These are phyloP conservation scores for Hypsibius dujardini DNA, from an alignment of 1,140 invertebrate species.

Conservation along the genomic window DNA sequence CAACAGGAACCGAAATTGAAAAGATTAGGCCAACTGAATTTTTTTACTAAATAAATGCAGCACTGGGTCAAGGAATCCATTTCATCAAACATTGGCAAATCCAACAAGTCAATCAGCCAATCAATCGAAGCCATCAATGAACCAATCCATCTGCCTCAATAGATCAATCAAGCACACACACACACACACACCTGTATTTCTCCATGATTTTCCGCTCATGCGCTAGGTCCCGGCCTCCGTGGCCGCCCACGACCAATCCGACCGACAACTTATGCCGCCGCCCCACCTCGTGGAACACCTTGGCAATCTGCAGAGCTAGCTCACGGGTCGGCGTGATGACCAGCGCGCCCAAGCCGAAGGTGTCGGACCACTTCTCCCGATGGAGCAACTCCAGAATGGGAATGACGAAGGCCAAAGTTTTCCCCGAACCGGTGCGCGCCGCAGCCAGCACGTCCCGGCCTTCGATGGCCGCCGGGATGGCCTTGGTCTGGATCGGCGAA, in stretches of 20 bases:
- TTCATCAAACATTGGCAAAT: not conserved
- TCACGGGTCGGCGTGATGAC: constrained; percentile 94
- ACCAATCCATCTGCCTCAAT: not conserved
- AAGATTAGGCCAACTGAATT: no score
- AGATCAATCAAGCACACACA: not conserved
- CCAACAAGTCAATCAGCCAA: not conserved
- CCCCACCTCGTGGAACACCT: constrained; percentile 73
- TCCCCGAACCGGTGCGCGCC: constrained; percentile 92
- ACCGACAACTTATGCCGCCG: constrained; percentile 77
- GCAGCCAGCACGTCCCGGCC: constrained; percentile 82
- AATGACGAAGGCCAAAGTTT: constrained; percentile 92
- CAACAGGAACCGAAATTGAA: no score
- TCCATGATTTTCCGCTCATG: constrained; percentile 37
- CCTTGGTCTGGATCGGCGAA: not conserved
- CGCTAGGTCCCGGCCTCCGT: constrained; percentile 68
- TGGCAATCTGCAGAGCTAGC: constrained; percentile 90
- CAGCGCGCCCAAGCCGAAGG: constrained; percentile 78
- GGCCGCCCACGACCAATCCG: constrained; percentile 79
- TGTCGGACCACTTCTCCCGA: constrained; percentile 61
- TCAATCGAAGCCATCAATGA: not conserved
- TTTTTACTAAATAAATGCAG: not conserved
- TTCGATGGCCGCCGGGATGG: constrained; percentile 17
- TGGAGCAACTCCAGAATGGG: constrained; percentile 52
- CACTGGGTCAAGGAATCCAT: not conserved
- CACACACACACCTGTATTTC: not conserved